Evolutionary conservation across 37 sponge, comb jelly and placozoan species (phyloP).

Genomic region (Cladorhizidae sp.): DNA sequence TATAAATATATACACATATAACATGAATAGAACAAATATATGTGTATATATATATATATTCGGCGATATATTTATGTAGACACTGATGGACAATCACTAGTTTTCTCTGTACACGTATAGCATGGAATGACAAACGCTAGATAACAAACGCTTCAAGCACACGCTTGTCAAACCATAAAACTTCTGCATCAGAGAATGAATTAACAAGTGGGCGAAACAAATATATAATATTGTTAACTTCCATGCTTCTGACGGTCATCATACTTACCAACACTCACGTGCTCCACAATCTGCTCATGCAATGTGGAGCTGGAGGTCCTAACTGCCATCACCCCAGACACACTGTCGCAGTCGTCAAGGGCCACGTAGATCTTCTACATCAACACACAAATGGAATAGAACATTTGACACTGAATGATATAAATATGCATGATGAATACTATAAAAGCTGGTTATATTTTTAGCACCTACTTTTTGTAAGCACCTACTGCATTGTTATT

Average conservation of each 20-base stretch:
- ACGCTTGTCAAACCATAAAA: background rate
- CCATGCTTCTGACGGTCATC: background rate
- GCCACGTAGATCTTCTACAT: conserved; percentile 67
- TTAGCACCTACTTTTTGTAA: no score
- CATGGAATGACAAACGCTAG: background rate
- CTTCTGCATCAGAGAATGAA: background rate
- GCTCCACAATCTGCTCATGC: conserved; percentile 61
- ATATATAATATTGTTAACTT: background rate
- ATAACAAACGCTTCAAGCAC: background rate
- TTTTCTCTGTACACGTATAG: no score
- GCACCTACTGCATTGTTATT: no score
- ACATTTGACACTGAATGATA: no score
- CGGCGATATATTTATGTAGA: no score
- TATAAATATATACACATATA: no score
- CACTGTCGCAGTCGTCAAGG: conserved; percentile 80
- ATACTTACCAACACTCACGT: conserved; percentile 55
- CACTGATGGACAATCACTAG: no score
- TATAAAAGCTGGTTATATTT: no score
- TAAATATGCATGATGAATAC: no score
- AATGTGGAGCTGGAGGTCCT: conserved; percentile 38
- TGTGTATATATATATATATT: no score
- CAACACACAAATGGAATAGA: no score
- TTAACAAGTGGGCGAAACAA: background rate
- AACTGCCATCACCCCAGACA: conserved; percentile 68
- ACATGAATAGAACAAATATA: no score